Evolutionary conservation across 2,797 vertebrate genomes (phyloP).

Genomic region (Leptatherina wallacei): DNA sequence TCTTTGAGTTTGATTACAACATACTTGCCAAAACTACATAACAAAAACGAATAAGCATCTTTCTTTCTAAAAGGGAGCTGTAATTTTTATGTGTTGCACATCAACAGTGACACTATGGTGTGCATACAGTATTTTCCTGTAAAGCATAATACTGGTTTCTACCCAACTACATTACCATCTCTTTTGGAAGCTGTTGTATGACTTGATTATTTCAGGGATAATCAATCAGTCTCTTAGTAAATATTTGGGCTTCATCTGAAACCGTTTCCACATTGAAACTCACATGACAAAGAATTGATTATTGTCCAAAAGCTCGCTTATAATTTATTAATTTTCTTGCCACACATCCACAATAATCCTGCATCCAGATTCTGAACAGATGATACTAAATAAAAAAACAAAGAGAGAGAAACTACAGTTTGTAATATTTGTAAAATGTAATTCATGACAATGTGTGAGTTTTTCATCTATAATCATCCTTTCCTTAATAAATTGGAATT

Average conservation of each 20-base stretch:
- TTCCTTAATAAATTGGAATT: slow-evolving; percentile 27
- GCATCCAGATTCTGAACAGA: slow-evolving; percentile 43
- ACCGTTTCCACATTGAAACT: slow-evolving; percentile 8
- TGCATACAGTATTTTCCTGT: neutral
- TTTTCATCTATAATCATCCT: slow-evolving; percentile 19
- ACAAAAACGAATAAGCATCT: too few relatives aligned
- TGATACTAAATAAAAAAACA: slow-evolving; percentile 28
- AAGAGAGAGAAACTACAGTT: slow-evolving; percentile 3
- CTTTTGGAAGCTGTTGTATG: neutral
- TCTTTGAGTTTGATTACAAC: neutral
- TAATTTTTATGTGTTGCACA: too few relatives aligned
- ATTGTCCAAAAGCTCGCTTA: slow-evolving; percentile 36
- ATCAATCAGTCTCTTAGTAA: neutral
- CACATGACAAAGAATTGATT: slow-evolving; percentile 22
- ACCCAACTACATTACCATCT: neutral
- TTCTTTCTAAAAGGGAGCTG: too few relatives aligned
- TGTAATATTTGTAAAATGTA: slow-evolving; percentile 33
- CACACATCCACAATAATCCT: slow-evolving; percentile 41
- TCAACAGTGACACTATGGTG: neutral
- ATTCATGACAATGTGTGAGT: slow-evolving; percentile 26
- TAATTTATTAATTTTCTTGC: slow-evolving; percentile 39
- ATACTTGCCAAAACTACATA: neutral
- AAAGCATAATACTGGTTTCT: slow-evolving; percentile 3
- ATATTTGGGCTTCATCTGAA: slow-evolving; percentile 11
- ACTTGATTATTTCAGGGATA: slow-evolving; percentile 10